phyloP scores from a whole-genome alignment of 2,888 invertebrate species.

The Ennomos fuscantarius region DNA sequence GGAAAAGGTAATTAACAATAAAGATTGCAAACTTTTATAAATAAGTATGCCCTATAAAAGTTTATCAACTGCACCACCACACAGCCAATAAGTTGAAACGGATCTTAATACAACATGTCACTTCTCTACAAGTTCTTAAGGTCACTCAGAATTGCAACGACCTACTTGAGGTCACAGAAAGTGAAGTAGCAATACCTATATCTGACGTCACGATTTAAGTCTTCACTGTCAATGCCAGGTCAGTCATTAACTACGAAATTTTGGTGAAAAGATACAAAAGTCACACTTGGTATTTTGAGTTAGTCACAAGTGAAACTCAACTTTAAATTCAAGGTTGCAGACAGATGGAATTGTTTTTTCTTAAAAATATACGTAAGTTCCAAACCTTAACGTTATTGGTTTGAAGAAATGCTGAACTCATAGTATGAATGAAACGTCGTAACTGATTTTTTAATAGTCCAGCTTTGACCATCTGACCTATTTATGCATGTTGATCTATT shows the following conservation, averaged over 20 bases:
- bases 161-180: conserved; percentile 53
- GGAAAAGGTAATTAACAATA: too few relatives aligned
- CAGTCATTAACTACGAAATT: conserved; percentile 32
- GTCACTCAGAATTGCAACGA: conserved; percentile 52
- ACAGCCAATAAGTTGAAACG: conserved; percentile 62
- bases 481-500: background rate
- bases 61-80: conserved; percentile 51
- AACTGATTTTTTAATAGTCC: background rate
- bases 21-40: too few relatives aligned
- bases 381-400: conserved; percentile 12
- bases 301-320: conserved; percentile 16
- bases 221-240: conserved; percentile 40
- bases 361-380: conserved; percentile 4
- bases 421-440: conserved; percentile 11
- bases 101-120: conserved; percentile 73
- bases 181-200: conserved; percentile 35
- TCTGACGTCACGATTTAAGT: conserved; percentile 50
- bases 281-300: conserved; percentile 10
- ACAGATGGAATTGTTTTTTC: conserved; percentile 14
- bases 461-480: conserved; percentile 4
- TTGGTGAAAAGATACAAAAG: conserved; percentile 11
- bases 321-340: conserved; percentile 11
- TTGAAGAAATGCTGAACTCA: conserved; percentile 16
- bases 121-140: conserved; percentile 63
- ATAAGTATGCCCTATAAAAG: background rate